phyloP scores from a whole-genome alignment of 2,797 vertebrate species.

The Phyllotis vaccarum region DNA sequence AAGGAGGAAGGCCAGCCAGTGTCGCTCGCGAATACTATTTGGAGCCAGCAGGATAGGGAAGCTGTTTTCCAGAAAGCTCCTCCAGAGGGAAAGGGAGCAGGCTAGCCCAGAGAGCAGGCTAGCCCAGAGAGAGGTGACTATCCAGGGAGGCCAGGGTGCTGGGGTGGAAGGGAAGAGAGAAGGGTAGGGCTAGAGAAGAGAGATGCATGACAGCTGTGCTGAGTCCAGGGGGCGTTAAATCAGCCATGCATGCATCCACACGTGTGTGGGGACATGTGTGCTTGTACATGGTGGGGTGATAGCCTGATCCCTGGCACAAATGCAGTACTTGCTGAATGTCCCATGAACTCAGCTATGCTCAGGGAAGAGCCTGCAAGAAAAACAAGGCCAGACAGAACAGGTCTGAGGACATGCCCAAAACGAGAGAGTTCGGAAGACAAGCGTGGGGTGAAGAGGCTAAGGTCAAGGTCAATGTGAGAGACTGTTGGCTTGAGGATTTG shows the following conservation, averaged over 20 bases:
- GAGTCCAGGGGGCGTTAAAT: background rate
- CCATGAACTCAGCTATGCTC: fast-evolving
- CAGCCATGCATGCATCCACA: too few relatives aligned
- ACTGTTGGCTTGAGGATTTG: background rate
- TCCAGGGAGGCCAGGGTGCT: background rate
- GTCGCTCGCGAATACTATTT: background rate
- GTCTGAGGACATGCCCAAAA: background rate
- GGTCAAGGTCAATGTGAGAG: background rate
- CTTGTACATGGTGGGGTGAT: fast-evolving
- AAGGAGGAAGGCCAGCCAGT: background rate
- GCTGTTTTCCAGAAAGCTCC: background rate
- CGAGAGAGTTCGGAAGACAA: too few relatives aligned
- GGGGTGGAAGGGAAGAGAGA: fast-evolving
- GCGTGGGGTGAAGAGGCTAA: background rate
- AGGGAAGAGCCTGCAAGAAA: too few relatives aligned
- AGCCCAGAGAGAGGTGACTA: background rate
- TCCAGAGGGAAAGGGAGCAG: background rate
- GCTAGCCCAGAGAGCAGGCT: background rate
- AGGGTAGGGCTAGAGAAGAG: background rate
- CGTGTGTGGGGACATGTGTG: background rate
- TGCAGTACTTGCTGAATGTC: background rate
- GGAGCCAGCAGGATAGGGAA: background rate
- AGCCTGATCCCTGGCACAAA: background rate
- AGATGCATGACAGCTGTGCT: fast-evolving
- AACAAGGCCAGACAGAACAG: fast-evolving